phyloP scores from a whole-genome alignment of 1,140 invertebrate species.

The Formica selysi region DNA sequence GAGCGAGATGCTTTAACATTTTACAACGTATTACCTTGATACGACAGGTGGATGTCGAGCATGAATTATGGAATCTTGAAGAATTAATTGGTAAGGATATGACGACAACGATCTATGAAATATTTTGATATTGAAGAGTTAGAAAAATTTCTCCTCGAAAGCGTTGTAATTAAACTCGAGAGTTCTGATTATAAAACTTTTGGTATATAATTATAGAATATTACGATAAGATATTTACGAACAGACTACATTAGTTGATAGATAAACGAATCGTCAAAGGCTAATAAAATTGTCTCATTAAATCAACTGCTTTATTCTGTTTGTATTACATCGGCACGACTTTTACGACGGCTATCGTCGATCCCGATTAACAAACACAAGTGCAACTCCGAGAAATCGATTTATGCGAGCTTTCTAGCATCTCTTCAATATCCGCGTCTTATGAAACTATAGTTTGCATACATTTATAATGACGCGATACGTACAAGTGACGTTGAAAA shows the following conservation, averaged over 20 bases:
- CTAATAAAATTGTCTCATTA: background rate
- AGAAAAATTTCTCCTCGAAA: no score
- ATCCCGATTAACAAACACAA: background rate
- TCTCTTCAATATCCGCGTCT: background rate
- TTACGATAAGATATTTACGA: no score
- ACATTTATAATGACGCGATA: background rate
- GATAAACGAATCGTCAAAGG: background rate
- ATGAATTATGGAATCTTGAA: no score
- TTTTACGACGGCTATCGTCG: background rate
- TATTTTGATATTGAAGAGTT: no score
- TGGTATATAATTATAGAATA: no score
- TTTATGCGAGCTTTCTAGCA: background rate
- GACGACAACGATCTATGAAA: no score
- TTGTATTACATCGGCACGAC: background rate
- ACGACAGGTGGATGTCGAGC: background rate
- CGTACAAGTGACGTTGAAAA: background rate
- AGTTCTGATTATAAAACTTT: no score
- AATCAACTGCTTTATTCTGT: background rate
- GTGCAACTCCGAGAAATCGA: background rate
- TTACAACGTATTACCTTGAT: background rate
- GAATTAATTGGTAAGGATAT: no score
- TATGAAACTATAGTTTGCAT: background rate
- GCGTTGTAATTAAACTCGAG: no score
- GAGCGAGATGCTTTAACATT: slow-evolving; percentile 14
- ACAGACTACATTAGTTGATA: background rate